phyloP scores from a whole-genome alignment of 92 coral and sea anemone genomes.

The Palythoa heliodiscus region DNA sequence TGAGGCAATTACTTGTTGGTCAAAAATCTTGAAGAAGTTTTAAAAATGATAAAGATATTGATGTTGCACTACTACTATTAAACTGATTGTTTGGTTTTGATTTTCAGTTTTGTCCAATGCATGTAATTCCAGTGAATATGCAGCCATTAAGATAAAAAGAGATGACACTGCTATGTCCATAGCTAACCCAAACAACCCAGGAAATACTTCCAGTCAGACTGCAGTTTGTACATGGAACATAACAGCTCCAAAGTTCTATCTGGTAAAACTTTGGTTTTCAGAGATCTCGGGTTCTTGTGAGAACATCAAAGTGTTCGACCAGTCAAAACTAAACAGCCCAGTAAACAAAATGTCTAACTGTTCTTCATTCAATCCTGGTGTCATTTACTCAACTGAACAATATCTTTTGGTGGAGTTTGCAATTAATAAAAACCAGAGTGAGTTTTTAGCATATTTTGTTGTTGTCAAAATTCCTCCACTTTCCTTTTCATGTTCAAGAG shows the following conservation, averaged over 20 bases:
- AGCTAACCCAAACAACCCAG: slow-evolving; percentile 7
- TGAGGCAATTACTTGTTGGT: no score
- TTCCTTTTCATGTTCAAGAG: slow-evolving; percentile 15
- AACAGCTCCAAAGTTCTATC: slow-evolving; percentile 30
- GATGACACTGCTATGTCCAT: slow-evolving; percentile 25
- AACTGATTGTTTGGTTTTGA: not conserved
- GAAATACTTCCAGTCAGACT: not conserved
- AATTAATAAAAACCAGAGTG: not conserved
- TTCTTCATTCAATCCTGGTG: not conserved
- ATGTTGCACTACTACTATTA: not conserved
- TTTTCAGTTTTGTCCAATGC: slow-evolving; percentile 16
- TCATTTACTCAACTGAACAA: slow-evolving; percentile 15
- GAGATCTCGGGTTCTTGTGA: not conserved
- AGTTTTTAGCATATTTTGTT: not conserved
- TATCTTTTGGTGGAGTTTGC: slow-evolving; percentile 17
- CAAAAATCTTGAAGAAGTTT: not conserved
- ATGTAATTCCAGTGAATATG: slow-evolving; percentile 17
- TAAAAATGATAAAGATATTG: not conserved
- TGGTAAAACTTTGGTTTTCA: slow-evolving; percentile 26
- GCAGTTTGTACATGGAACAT: slow-evolving; percentile 26
- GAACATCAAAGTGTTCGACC: slow-evolving; percentile 12
- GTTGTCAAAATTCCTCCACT: slow-evolving; percentile 33
- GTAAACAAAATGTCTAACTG: not conserved
- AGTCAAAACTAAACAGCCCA: not conserved
- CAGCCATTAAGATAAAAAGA: not conserved